A percentile compares a stretch with the other conserved stretches of the same genome.
Evolutionary conservation across 2,797 vertebrate species (phyloP).

Genomic region (Ataeniobius toweri): DNA sequence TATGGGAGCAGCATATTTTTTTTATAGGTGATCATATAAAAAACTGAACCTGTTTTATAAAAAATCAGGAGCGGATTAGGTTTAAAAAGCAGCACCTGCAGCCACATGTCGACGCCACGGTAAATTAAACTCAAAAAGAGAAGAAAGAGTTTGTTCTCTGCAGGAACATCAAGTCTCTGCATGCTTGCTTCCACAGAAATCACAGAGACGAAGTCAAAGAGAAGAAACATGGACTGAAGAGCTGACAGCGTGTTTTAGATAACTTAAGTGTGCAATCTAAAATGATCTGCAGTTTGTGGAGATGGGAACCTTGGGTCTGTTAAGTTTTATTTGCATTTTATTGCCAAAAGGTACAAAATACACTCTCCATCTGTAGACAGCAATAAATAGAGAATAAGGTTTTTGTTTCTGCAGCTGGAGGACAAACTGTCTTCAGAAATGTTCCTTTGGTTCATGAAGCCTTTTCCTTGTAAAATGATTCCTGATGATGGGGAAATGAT

Average conservation of each 20-base stretch:
- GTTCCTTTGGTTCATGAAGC: background rate
- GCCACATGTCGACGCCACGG: background rate
- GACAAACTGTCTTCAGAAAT: background rate
- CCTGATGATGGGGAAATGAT: no score
- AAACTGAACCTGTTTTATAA: background rate
- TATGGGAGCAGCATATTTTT: no score
- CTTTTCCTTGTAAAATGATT: background rate
- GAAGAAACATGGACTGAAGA: background rate
- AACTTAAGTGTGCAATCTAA: background rate
- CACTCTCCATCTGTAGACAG: no score
- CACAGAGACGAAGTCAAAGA: background rate
- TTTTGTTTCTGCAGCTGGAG: background rate
- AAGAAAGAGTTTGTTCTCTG: background rate
- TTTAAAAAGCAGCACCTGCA: background rate
- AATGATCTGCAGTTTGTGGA: background rate
- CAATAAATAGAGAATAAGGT: background rate
- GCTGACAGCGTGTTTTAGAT: background rate
- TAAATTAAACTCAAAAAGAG: background rate
- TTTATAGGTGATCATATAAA: no score
- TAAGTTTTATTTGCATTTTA: no score
- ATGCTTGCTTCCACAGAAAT: background rate
- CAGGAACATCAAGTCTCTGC: conserved; percentile 16
- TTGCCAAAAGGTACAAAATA: no score
- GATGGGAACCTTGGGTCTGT: background rate
- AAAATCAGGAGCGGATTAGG: background rate